Evolutionary conservation across 1,140 invertebrate species (phyloP), one percentile per base, ranked within the genome.

Genomic region (Colletes latitarsis): DNA sequence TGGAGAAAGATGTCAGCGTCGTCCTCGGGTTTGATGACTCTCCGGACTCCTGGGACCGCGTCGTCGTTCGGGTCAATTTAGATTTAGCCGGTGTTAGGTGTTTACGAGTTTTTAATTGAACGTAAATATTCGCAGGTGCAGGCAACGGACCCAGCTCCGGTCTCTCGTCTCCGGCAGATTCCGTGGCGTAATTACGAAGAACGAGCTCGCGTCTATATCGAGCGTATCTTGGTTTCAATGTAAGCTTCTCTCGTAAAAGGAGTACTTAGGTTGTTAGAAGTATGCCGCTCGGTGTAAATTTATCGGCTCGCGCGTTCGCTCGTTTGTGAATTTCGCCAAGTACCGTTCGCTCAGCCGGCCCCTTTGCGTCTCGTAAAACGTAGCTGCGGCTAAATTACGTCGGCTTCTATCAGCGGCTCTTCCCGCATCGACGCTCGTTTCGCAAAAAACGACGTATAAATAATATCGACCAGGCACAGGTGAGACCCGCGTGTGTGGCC

Each of bases 51-150:
- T 39, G 46, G 17, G 49, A 73, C 62, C 9, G 6, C 15, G 17
- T 53, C 39, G 10, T 43, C 64, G 41, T 14, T 12, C 68, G 49
- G 71, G 63, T 39, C 53, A 64, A 68, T 72, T 68, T 77, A 82
- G 83, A 85, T 85, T 84, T 85, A 85, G 58, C 83, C 71, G 60
- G 71, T 63, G 77, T 64, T 71, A 57, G 57, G 64, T 77, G 64
- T 84, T 85, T 85, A 85, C 63, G 84, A 85, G 77, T 52, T 85
- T 85, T 85, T 85, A 85, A 85, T 84, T 85, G 84, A 85, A 77
- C 84, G 84, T 85, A 85, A 85, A 85, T 82, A 85, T 82, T 71
- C 55, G 84, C 84, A 85, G 84, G 79, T 85, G 84, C 84, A 77
- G 46, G 30, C 58, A 46, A 30, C 52, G 39, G 41, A 21, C 14